These are phyloP conservation scores for Craniophora ligustri DNA, from an alignment of 2,888 invertebrate species.

Conservation along the genomic window DNA sequence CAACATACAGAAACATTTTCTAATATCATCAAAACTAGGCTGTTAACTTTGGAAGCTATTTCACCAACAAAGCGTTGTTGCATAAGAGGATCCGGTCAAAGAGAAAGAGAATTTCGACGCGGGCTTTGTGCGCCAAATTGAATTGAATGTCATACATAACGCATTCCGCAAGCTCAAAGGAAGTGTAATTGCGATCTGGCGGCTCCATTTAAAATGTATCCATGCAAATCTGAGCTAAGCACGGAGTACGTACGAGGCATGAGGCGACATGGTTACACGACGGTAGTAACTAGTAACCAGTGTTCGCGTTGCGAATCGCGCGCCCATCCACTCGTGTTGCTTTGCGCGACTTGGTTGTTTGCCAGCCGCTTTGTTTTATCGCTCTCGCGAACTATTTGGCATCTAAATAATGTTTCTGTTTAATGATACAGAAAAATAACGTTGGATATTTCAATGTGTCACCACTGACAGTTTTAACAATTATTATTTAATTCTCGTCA, in stretches of 20 bases:
- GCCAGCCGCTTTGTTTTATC: constrained; percentile 86
- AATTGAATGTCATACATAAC: constrained; percentile 85
- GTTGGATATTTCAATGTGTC: constrained; percentile 79
- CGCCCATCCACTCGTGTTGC: constrained; percentile 81
- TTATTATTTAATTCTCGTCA: constrained; percentile 54
- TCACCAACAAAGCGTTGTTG: constrained; percentile 76
- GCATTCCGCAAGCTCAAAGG: constrained; percentile 85
- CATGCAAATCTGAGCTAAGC: constrained; percentile 81
- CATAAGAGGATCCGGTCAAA: constrained; percentile 79
- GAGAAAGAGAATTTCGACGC: constrained; percentile 82
- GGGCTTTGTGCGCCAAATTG: constrained; percentile 84
- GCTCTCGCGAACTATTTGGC: constrained; percentile 84
- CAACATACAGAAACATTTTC: constrained; percentile 24
- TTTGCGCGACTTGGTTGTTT: constrained; percentile 80
- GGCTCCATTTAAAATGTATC: constrained; percentile 86
- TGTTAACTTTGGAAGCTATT: constrained; percentile 70
- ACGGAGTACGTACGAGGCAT: constrained; percentile 60
- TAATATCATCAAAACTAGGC: constrained; percentile 58
- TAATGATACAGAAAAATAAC: constrained; percentile 83
- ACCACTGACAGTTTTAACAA: constrained; percentile 59
- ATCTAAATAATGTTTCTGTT: constrained; percentile 84
- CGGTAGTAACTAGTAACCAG: constrained; percentile 56
- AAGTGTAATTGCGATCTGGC: constrained; percentile 85
- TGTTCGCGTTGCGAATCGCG: constrained; percentile 74
- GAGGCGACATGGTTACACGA: constrained; percentile 57